Evolutionary conservation across 2,888 invertebrate species (phyloP).

Genomic region (Pammene aurita): DNA sequence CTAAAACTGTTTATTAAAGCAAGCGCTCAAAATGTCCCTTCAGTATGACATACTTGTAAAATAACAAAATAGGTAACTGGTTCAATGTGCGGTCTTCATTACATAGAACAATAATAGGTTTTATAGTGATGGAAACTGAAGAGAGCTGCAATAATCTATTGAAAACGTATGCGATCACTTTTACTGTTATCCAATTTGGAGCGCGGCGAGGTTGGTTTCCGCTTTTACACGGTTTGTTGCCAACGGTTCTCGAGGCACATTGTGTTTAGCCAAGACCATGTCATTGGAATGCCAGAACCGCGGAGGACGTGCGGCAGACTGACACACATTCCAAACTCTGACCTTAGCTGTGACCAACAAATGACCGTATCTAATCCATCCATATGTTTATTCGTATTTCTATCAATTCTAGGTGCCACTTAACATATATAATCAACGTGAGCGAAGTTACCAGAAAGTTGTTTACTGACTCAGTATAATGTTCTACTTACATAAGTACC

Average conservation of each 20-base stretch:
- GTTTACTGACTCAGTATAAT: background rate
- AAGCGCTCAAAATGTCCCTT: no score
- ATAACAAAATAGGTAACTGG: no score
- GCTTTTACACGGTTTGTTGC: constrained; percentile 81
- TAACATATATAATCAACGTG: background rate
- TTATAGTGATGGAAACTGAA: constrained; percentile 66
- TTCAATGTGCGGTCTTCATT: background rate
- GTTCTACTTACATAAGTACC: background rate
- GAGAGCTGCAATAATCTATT: constrained; percentile 65
- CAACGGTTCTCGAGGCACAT: constrained; percentile 64
- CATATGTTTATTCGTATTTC: background rate
- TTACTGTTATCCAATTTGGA: constrained; percentile 83
- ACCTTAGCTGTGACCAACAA: constrained; percentile 48
- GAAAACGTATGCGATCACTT: constrained; percentile 80
- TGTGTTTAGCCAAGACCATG: constrained; percentile 72
- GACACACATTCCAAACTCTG: constrained; percentile 68
- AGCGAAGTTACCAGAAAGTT: background rate
- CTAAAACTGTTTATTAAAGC: no score
- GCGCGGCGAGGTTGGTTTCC: constrained; percentile 76
- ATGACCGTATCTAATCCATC: constrained; percentile 35
- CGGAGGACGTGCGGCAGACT: constrained; percentile 68
- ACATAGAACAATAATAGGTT: constrained; percentile 52
- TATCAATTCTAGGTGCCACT: constrained; percentile 46
- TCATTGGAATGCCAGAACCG: constrained; percentile 64
- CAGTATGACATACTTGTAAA: no score